These are phyloP conservation scores for Ariopsis seemanni DNA, from an alignment of 2,113 vertebrate genomes.

Conservation along the genomic window DNA sequence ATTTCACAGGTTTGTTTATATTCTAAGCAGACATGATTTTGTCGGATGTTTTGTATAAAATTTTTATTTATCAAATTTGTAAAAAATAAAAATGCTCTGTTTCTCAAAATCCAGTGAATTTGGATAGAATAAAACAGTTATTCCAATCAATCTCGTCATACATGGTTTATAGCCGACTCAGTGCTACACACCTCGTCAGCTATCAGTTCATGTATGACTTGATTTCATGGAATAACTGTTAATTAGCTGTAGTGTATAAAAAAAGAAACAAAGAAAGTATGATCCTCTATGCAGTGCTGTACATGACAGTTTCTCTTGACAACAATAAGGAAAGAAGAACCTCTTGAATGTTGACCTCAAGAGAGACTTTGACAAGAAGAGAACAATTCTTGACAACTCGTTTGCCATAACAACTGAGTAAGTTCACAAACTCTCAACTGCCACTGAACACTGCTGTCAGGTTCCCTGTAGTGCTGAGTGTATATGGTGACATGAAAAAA, in stretches of 20 bases:
- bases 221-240: no score
- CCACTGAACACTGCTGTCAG: conserved; percentile 31
- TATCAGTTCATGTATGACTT: no score
- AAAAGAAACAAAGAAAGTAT: background rate
- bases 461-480: background rate
- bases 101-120: no score
- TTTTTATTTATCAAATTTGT: no score
- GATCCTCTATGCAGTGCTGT: background rate
- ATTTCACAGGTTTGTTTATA: no score
- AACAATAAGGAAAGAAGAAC: background rate
- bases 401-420: conserved; percentile 7
- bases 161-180: no score
- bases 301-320: background rate
- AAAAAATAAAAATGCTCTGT: no score
- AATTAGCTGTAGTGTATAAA: background rate
- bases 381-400: conserved; percentile 11
- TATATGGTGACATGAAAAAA: conserved; percentile 1
- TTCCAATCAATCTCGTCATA: no score
- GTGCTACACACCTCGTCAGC: no score
- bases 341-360: conserved; percentile 2
- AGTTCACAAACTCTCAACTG: conserved; percentile 33
- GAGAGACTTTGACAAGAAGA: conserved; percentile 9
- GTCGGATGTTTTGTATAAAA: no score
- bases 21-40: no score
- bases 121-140: no score